Base-by-base conservation (phyloP, 2,888 invertebrate species). In the Melinaea marsaeus region DNA sequence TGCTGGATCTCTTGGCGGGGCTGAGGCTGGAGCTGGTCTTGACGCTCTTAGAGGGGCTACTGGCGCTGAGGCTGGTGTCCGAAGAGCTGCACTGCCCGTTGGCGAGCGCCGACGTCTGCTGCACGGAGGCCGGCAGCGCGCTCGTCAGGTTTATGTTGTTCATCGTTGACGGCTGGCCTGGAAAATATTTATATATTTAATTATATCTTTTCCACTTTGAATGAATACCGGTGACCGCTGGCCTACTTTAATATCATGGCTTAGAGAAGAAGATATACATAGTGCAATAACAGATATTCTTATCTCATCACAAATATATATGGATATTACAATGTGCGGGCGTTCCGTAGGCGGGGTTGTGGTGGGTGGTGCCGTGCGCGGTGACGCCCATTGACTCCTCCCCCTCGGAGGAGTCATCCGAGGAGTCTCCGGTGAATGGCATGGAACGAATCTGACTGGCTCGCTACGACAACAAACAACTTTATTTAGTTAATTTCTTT, bases 371-470 rank as follows among this genome's bases (percentile, higher is more conserved):
- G 66, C 88, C 89, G 62, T 91, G 91, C 0, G 86, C 88, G 0
- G 88, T 87, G 33, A 89, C 86, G 2, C 92, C 92, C 79, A 92
- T 92, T 42, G 92, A 93, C 70, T 95, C 96, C 83, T 97, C 97
- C 37, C 98, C 97, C 79, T 98, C 98, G 9, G 97, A 97, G 2
- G 97, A 98, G 80, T 98, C 98, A 78, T 97, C 97, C 0, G 97
- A 97, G 4, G 97, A 97, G 75, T 98, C 98, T 2, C 98, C 98
- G 13, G 96, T 97, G 81, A 98, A 98, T 7, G 98, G 98, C 93
- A 98, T 97, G 55, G 97, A 98, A 73, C 98, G 93, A 74, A 98
- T 98, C 90, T 98, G 98, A 84, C 98, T 97, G 71, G 98, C 98
- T 76, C 98, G 94, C 94, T 95, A 42, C 7, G 9, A 42, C 9